A percentile compares a stretch with the other conserved stretches of the same genome.
These are phyloP conservation scores for Sapayoa aenigma DNA, from an alignment of 2,113 vertebrate species.

Conservation along the genomic window DNA sequence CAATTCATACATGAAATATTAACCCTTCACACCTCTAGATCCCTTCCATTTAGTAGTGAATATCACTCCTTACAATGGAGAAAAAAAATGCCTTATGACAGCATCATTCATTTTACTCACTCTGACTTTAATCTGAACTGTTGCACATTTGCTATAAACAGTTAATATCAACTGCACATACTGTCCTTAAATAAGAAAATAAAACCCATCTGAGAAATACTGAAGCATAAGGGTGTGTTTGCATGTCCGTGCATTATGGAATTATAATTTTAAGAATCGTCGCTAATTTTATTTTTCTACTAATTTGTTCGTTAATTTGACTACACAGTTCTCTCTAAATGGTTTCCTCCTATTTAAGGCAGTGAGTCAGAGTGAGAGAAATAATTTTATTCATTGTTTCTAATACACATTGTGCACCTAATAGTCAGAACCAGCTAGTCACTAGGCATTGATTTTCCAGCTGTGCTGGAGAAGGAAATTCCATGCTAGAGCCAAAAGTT, in stretches of 20 bases:
- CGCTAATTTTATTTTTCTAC: not conserved
- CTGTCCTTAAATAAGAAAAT: not conserved
- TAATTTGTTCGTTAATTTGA: not conserved
- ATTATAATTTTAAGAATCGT: not conserved
- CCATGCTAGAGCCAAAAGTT: not conserved
- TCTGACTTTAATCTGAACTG: not conserved
- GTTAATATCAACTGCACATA: not conserved
- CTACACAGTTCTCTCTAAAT: not conserved
- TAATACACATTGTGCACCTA: too few relatives aligned
- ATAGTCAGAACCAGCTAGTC: not conserved
- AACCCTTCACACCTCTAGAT: not conserved
- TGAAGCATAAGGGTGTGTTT: not conserved
- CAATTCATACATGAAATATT: not conserved
- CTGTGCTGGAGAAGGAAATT: not conserved
- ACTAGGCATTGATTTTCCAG: not conserved
- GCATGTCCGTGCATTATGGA: not conserved
- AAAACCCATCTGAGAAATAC: not conserved
- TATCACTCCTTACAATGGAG: not conserved
- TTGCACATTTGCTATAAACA: not conserved
- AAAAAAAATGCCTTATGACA: not conserved
- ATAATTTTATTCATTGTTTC: not conserved
- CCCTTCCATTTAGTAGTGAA: not conserved
- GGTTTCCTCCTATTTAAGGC: accelerated
- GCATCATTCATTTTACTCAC: not conserved
- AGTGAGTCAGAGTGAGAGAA: not conserved